These are phyloP conservation scores for Caerostris extrusa DNA, from an alignment of 1,140 invertebrate species.

Conservation along the genomic window DNA sequence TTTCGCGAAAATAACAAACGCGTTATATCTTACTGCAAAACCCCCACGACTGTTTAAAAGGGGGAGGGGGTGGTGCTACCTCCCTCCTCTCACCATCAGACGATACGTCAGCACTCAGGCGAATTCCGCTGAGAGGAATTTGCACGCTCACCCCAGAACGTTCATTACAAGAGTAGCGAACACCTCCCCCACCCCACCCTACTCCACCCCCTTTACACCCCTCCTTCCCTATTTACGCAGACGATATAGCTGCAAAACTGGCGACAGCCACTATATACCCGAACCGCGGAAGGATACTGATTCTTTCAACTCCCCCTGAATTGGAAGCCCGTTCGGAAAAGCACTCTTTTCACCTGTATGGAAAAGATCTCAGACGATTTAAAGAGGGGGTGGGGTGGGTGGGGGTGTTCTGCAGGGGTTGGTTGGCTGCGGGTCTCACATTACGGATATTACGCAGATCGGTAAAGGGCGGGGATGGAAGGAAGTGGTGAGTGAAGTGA, in stretches of 20 bases:
- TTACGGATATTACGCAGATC: slow-evolving; percentile 75
- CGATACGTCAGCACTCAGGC: slow-evolving; percentile 67
- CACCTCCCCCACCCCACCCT: background rate
- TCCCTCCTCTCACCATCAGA: slow-evolving; percentile 1
- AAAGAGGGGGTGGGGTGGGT: background rate
- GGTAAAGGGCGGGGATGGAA: background rate
- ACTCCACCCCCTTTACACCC: background rate
- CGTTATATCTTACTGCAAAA: slow-evolving; percentile 12
- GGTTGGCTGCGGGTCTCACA: slow-evolving; percentile 72
- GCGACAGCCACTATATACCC: slow-evolving; percentile 30
- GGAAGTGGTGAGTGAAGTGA: slow-evolving; percentile 48
- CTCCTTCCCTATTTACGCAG: background rate
- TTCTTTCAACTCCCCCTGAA: slow-evolving; percentile 19
- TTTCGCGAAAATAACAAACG: slow-evolving; percentile 41
- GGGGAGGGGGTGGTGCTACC: background rate
- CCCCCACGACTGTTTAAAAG: slow-evolving; percentile 12
- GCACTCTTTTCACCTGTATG: slow-evolving; percentile 43
- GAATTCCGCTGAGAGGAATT: slow-evolving; percentile 65
- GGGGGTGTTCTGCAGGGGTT: slow-evolving; percentile 38
- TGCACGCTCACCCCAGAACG: slow-evolving; percentile 37
- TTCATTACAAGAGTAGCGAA: slow-evolving; percentile 28
- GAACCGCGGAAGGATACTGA: slow-evolving; percentile 25
- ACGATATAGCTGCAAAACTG: slow-evolving; percentile 41
- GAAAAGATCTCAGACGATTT: slow-evolving; percentile 44
- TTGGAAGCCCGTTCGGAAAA: slow-evolving; percentile 8